Percentiles rank a stretch among this genome's conserved stretches.
phyloP scores from a whole-genome alignment of 2,797 vertebrate species.

The Babyrousa celebensis region DNA sequence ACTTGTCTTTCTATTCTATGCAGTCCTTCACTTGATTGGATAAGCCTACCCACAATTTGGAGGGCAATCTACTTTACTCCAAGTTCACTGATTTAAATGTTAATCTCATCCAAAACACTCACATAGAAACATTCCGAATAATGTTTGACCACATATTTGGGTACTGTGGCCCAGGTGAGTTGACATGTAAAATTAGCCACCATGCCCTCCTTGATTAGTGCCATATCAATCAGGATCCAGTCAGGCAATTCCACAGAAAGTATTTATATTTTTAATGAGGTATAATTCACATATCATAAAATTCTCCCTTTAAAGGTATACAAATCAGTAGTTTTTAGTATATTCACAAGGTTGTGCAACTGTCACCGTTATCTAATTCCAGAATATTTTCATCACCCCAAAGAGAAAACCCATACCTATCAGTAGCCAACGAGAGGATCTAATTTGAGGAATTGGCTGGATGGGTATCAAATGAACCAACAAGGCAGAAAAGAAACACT shows the following conservation, averaged over 20 bases:
- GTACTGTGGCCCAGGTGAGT: not conserved
- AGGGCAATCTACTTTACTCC: not conserved
- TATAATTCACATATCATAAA: not conserved
- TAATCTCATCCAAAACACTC: not conserved
- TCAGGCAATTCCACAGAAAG: not conserved
- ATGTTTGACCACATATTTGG: not conserved
- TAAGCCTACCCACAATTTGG: not conserved
- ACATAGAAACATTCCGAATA: not conserved
- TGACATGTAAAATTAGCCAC: not conserved
- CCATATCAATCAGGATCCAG: not conserved
- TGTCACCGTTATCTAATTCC: not conserved
- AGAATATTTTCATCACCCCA: not conserved
- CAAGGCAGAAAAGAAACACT: not conserved
- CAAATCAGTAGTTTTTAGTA: not conserved
- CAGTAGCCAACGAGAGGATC: not conserved
- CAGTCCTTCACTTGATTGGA: not conserved
- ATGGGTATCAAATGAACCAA: not conserved
- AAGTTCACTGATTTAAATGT: not conserved
- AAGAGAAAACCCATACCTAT: not conserved
- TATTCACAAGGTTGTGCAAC: not conserved
- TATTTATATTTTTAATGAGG: conserved; percentile 38
- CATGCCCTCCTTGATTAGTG: not conserved
- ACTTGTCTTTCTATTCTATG: not conserved
- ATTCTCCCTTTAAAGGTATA: not conserved
- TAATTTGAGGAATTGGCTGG: not conserved